Evolutionary conservation across 2,113 vertebrate species (phyloP), one percentile per base, ranked within the genome.

Genomic region (Cariama cristata): DNA sequence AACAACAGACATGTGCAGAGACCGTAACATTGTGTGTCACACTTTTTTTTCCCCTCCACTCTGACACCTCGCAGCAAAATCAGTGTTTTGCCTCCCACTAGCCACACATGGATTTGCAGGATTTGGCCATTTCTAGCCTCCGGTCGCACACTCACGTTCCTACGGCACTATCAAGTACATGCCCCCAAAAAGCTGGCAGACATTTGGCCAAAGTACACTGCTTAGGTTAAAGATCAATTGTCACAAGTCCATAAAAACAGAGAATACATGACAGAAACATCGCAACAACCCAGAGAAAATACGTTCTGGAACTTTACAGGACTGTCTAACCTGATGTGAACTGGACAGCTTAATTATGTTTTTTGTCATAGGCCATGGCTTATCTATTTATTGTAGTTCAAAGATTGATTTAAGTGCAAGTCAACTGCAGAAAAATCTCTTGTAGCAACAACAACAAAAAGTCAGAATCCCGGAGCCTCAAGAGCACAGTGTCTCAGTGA

Each of bases 211-310:
- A 96, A 94, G 69, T 42, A 66, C 28, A 18, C 44, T 32, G 28
- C 82, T 77, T 76, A 38, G 26, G 72, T 86, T 95, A 90, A 96
- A 97, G 93, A 95, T 90, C 82, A 96, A 59, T 74, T 50, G 8
- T 26, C 49, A 17, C 53, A 82, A 81, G 53, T 55, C 6, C 33
- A 63, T 42, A 38, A 49, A 88, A 71, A 3, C 27, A 66, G 40
- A 42, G 53, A 75, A 69, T 6, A 62, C 5, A 26, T 18, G 47
- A 86, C 22, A 77, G 59, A 80, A 88, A 38, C 21, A 69, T 49
- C 42, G 53, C 14, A 60, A 32, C 11, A n/a, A 69, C 33, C 40
- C 68, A 50, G 22, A 71, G 26, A 64, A 91, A 76, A 23, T 28
- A 76, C 1, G 3, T 35, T 86, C 66, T 73, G 86, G 45, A 91